Percentiles rank a stretch among this genome's conserved stretches.
Conservation (phyloP, 2,113 vertebrate species). For the Marcusenius ussheri region DNA sequence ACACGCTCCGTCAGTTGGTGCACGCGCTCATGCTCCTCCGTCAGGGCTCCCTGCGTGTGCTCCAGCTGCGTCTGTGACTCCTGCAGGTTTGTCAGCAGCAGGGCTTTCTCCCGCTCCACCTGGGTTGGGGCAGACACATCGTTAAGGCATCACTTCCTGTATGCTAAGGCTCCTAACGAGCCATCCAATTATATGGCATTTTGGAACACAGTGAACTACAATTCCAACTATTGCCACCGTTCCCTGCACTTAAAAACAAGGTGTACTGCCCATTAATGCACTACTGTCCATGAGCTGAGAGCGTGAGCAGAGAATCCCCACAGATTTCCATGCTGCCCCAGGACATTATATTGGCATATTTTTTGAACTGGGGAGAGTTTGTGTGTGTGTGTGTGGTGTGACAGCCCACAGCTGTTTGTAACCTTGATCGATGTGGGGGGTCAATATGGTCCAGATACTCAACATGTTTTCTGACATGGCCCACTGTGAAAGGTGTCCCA, state of each 20-base stretch:
- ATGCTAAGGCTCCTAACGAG: not conserved
- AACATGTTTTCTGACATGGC: not conserved
- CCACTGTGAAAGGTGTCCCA: not conserved
- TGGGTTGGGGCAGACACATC: constrained; percentile 36
- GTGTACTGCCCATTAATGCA: not conserved
- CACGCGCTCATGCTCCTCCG: constrained; percentile 77
- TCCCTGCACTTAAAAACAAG: not conserved
- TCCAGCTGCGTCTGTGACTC: constrained; percentile 86
- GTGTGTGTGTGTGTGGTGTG: no score
- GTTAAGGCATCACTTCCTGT: not conserved
- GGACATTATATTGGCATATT: not conserved
- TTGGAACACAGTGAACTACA: not conserved
- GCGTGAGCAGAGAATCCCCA: not conserved
- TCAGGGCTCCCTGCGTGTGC: constrained; percentile 85
- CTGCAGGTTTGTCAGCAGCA: constrained; percentile 76
- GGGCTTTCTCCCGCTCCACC: constrained; percentile 85
- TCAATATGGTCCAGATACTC: not conserved
- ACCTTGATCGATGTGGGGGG: not conserved
- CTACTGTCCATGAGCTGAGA: not conserved
- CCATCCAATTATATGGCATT: not conserved
- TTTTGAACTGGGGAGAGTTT: not conserved
- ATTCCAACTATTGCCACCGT: not conserved
- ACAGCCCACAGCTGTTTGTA: not conserved
- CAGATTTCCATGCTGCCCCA: not conserved
- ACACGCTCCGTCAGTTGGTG: constrained; percentile 76